Evolutionary conservation across 2,113 vertebrate species (phyloP), one percentile per base, ranked within the genome.

Genomic region (Lathamus discolor): DNA sequence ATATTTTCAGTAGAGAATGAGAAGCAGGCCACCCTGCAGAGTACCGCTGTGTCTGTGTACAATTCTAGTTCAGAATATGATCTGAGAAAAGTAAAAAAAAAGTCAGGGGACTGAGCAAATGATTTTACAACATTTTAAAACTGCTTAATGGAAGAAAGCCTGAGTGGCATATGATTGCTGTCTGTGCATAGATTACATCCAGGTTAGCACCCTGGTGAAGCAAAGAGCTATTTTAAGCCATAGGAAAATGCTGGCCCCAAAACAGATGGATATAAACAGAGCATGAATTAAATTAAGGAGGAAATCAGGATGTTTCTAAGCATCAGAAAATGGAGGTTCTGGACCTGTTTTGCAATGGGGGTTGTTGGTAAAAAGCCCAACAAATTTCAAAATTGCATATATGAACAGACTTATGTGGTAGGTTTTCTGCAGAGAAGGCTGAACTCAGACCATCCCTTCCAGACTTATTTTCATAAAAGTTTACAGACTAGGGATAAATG

Each of bases 211-310:
- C n/a, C 46, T 90, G 62, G 55, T 66, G 52, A 87, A 87, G 37
- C 4, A 4, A 79, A 57, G 35, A 87, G 43, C 31, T 92, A 75
- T 75, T 93, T 93, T 81, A 90, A 94, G 49, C 24, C 37, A n/a
- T 15, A 92, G 78, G 41, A 87, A 93, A 90, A 75, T 54, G 49
- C 69, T 84, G 46, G 51, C 51, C n/a, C 48, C 70, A 78, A 90
- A 92, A 61, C 33, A 93, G 84, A 46, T 84, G 69, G 37, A 87
- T 87, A 88, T 79, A 90, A 78, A 93, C 37, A 67, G 66, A 90
- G 43, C 75, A 83, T 89, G 55, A 83, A 81, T 77, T n/a, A 73
- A 88, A 89, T 83, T 61, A 73, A 76, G 29, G 51, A 83, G 25
- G 59, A 89, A 86, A 27, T 77, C 54, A 74, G 49, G 31, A 78